Base-by-base conservation (phyloP, 2,888 invertebrate species). In the Drosophila gaucha region DNA sequence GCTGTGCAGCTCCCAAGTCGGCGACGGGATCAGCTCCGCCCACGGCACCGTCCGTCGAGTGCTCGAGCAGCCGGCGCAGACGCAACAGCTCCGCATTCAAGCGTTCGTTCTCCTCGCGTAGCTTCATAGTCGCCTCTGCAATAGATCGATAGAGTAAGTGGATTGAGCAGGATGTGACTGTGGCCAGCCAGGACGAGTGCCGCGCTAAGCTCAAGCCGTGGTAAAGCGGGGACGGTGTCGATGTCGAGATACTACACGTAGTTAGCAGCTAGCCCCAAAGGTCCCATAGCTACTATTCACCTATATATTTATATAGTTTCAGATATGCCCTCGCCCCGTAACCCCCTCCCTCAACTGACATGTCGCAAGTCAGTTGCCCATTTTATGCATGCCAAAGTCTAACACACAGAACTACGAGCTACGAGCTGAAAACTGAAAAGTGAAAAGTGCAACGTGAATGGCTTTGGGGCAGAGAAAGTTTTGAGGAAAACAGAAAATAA, bases 41-140 rank as follows among this genome's bases (percentile, higher is more conserved):
- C 50, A 94, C 94, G 5, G 93, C 92, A 10, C 94, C 93, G n/a
- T 93, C 93, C 49, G 94, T 93, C 26, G 94, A 93, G 28, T 94
- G 93, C 62, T 94, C 94, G 0, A 92, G 85, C 10, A 92, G 75
- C 46, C 91, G 90, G 5, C 92, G 88, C 49, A 92, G 65, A 33
- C 92, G 88, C 41, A 78, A 43, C n/a, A 92, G 74, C 74, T 92
- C 92, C 18, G 90, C 92, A 92, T 93, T 89, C 66, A 96, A 93
- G 62, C 96, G 94, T 90, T 96, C 97, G 91, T 97, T 97, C 89
- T 96, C 96, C 93, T 93, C 88, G 92, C 94, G 90, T 26, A 92
- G 64, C 67, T 90, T 91, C 57, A 85, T 78, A 9, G 89, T 78
- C 9, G 89, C 87, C 38, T 91, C 91, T 91, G 74, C 3, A 78